Conservation (phyloP, 2,113 vertebrate species). For the Oriolus oriolus region DNA sequence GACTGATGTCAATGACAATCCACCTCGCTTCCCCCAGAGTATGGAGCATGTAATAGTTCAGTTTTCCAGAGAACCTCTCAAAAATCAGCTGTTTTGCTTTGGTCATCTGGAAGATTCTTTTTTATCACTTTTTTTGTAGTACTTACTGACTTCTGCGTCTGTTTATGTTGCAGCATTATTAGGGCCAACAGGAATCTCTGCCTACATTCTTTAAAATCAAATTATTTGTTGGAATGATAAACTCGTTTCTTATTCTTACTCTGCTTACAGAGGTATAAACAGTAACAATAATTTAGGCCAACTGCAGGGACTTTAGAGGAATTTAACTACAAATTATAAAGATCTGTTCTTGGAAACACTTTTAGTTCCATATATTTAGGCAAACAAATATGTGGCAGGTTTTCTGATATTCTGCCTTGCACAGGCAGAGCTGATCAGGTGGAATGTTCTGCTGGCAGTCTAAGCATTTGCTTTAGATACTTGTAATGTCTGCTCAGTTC, state of each 20-base stretch:
- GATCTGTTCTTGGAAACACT: neutral
- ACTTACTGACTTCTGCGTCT: neutral
- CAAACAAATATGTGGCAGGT: neutral
- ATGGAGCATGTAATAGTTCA: conserved; percentile 46
- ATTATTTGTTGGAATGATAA: neutral
- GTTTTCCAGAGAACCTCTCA: neutral
- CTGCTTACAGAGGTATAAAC: neutral
- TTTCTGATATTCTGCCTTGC: neutral
- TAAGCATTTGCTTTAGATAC: neutral
- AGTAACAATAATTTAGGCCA: neutral
- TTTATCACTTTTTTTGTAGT: neutral
- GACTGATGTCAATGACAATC: conserved; percentile 93
- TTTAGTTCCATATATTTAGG: neutral
- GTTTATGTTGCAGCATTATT: neutral
- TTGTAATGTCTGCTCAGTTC: neutral
- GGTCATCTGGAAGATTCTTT: neutral
- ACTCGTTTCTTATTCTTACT: neutral
- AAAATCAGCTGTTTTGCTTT: neutral
- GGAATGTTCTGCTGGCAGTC: neutral
- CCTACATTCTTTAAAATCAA: neutral
- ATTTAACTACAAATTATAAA: neutral
- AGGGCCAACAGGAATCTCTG: neutral
- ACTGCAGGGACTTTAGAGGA: neutral
- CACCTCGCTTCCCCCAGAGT: conserved; percentile 96
- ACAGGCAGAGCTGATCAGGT: neutral